phyloP scores from a whole-genome alignment of 2,888 invertebrate species.

The Sepioteuthis lessoniana region DNA sequence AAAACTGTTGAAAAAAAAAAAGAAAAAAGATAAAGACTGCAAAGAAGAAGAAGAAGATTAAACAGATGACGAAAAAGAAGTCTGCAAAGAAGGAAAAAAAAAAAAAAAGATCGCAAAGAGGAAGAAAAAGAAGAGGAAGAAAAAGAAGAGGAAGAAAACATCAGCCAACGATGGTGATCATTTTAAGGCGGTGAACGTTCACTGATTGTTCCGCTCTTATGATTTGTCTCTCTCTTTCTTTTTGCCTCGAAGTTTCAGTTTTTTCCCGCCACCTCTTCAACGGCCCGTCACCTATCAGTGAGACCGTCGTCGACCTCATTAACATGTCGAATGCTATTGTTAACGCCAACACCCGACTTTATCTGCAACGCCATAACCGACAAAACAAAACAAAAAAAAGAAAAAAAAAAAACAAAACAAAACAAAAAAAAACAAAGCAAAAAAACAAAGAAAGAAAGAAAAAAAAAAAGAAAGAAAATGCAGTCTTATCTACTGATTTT shows the following conservation, averaged over 20 bases:
- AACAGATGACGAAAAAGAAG: too few species aligned
- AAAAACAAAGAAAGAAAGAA: too few species aligned
- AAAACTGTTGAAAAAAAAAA: not conserved
- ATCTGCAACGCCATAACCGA: not conserved
- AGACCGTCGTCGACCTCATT: not conserved
- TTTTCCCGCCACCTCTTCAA: not conserved
- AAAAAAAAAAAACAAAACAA: too few species aligned
- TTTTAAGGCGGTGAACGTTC: not conserved
- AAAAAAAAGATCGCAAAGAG: not conserved
- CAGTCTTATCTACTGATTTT: not conserved
- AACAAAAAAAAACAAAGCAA: too few species aligned
- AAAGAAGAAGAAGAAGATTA: not conserved
- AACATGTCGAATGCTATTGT: not conserved
- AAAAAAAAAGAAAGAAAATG: not conserved
- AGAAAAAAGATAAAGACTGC: not conserved
- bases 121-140: not conserved
- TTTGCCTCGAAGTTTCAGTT: too few species aligned
- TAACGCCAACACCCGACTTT: not conserved
- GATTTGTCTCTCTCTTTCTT: too few species aligned
- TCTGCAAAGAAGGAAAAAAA: not conserved
- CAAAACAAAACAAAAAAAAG: too few species aligned
- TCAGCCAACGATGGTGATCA: not conserved
- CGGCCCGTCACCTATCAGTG: not conserved
- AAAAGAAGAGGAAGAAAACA: not conserved
- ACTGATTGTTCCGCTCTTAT: not conserved